A percentile compares a stretch with the other conserved stretches of the same genome.
phyloP scores from a whole-genome alignment of 2,113 vertebrate species.

The Eubucco bourcierii region DNA sequence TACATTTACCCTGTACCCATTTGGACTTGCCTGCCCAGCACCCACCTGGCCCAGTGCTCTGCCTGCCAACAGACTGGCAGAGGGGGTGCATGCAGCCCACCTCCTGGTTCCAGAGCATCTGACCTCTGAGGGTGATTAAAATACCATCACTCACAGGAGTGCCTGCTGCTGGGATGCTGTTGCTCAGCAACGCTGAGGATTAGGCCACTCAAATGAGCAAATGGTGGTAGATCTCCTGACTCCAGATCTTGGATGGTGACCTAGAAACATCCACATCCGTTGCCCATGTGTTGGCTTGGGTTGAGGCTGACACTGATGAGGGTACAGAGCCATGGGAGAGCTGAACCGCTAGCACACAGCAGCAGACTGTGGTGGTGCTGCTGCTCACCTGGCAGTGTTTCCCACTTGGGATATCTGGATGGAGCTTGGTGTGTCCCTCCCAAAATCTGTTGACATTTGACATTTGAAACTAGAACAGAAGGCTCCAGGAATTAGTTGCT shows the following conservation, averaged over 20 bases:
- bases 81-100: background rate
- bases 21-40: accelerated
- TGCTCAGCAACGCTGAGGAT: background rate
- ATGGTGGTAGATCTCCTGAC: background rate
- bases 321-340: background rate
- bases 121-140: background rate
- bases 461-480: background rate
- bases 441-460: background rate
- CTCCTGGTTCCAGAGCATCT: background rate
- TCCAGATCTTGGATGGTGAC: background rate
- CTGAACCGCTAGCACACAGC: accelerated
- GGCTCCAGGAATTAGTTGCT: background rate
- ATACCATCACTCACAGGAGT: background rate
- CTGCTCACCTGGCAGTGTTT: background rate
- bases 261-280: background rate
- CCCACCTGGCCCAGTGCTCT: accelerated
- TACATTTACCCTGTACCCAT: background rate
- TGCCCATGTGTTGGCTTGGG: accelerated
- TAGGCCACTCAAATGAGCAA: background rate
- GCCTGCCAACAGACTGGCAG: background rate
- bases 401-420: accelerated
- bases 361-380: accelerated
- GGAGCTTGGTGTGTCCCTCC: background rate
- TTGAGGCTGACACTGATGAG: background rate
- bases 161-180: background rate